Evolutionary conservation across 2,113 vertebrate genomes (phyloP).

Genomic region (Dicerorhinus sumatrensis): DNA sequence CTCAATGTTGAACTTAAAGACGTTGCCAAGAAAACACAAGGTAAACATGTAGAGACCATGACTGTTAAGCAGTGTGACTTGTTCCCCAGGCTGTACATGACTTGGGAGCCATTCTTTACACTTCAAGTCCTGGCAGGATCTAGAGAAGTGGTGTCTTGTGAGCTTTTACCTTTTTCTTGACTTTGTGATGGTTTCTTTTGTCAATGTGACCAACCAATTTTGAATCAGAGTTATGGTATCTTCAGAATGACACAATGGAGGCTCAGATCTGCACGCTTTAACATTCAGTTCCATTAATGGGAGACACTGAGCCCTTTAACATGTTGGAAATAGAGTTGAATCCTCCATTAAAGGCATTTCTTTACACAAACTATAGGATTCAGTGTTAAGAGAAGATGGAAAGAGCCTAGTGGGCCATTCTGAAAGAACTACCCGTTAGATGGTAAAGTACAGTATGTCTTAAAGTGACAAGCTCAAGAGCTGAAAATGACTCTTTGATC

Average conservation of each 20-base stretch:
- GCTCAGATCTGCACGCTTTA: background rate
- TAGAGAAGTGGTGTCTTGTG: background rate
- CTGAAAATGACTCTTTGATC: slow-evolving; percentile 76
- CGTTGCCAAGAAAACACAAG: background rate
- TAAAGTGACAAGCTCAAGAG: slow-evolving; percentile 69
- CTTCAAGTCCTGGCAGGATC: background rate
- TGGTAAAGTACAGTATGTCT: slow-evolving; percentile 61
- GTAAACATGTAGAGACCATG: background rate
- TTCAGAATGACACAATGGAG: background rate
- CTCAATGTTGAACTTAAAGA: background rate
- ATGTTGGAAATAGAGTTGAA: background rate
- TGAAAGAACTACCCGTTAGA: slow-evolving; percentile 45
- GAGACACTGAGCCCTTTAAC: background rate
- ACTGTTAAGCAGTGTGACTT: background rate
- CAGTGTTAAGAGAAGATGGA: background rate
- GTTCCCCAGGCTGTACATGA: background rate
- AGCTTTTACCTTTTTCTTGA: background rate
- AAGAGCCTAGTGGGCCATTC: background rate
- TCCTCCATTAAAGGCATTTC: background rate
- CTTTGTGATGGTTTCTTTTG: background rate
- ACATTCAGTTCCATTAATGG: background rate
- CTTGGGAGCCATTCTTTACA: background rate
- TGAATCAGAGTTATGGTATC: background rate
- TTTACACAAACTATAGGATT: background rate
- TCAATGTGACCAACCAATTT: background rate